Conservation (phyloP, 1,140 invertebrate species). For the Asbolus verrucosus region DNA sequence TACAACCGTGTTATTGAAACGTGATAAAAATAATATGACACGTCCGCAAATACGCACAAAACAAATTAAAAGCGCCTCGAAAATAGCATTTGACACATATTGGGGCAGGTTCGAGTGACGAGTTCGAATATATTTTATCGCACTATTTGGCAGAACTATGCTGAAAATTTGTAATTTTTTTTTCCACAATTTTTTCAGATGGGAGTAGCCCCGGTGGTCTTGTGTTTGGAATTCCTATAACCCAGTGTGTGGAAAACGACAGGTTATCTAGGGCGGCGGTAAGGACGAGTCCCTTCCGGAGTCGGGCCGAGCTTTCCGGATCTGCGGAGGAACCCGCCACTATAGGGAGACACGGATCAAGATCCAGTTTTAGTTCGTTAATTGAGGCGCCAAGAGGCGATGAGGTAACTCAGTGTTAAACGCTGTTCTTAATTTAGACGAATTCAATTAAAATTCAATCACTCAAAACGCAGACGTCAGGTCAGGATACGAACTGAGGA, state of each 20-base stretch:
- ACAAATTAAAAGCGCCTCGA: too few species aligned
- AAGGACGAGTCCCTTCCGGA: slow-evolving; percentile 59
- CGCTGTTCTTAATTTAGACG: slow-evolving; percentile 17
- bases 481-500: too few species aligned
- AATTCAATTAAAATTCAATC: slow-evolving; percentile 35
- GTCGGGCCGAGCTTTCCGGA: slow-evolving; percentile 51
- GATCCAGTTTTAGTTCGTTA: slow-evolving; percentile 77
- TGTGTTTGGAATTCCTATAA: slow-evolving; percentile 86
- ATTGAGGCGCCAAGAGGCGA: slow-evolving; percentile 73
- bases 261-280: slow-evolving; percentile 64
- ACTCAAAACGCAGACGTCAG: slow-evolving; percentile 23
- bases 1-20: too few species aligned
- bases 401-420: slow-evolving; percentile 72
- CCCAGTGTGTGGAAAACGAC: slow-evolving; percentile 86
- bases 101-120: too few species aligned
- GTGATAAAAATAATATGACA: too few species aligned
- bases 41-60: too few species aligned
- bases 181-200: slow-evolving; percentile 64
- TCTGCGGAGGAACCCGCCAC: slow-evolving; percentile 54
- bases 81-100: too few species aligned
- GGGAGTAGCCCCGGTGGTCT: slow-evolving; percentile 66
- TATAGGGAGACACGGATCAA: slow-evolving; percentile 73
- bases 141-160: too few species aligned
- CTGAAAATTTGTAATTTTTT: too few species aligned
- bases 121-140: too few species aligned